A percentile compares a stretch with the other conserved stretches of the same genome.
Evolutionary conservation across 37 sponge, comb jelly and placozoan species (phyloP).

Genomic region (Beroe forskalii): DNA sequence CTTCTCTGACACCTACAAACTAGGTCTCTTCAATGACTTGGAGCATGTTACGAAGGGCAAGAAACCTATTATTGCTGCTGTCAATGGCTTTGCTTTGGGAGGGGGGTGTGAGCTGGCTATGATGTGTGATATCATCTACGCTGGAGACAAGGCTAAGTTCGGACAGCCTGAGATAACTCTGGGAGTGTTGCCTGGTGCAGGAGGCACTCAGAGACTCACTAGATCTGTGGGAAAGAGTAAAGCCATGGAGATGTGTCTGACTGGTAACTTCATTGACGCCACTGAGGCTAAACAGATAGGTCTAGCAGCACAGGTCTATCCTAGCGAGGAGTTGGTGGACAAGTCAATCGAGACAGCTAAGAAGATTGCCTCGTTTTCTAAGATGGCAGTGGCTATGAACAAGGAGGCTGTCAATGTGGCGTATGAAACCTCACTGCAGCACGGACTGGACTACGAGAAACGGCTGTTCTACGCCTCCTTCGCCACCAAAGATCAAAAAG

Average conservation of each 20-base stretch:
- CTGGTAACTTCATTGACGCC: slow-evolving; percentile 79
- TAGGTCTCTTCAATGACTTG: slow-evolving; percentile 75
- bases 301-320: slow-evolving; percentile 89
- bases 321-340: slow-evolving; percentile 79
- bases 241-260: slow-evolving; percentile 98
- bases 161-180: slow-evolving; percentile 97
- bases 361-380: slow-evolving; percentile 77
- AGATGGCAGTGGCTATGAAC: slow-evolving; percentile 81
- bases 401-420: slow-evolving; percentile 90
- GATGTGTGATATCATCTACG: slow-evolving; percentile 99
- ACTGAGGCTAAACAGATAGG: slow-evolving; percentile 88
- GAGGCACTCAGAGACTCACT: slow-evolving; percentile 90
- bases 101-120: slow-evolving; percentile 99
- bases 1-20: slow-evolving; percentile 67
- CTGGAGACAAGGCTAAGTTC: slow-evolving; percentile 93
- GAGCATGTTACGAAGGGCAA: slow-evolving; percentile 64
- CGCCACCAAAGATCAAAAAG: slow-evolving; percentile 86
- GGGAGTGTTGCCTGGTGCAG: slow-evolving; percentile 94
- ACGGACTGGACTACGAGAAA: slow-evolving; percentile 86
- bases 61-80: slow-evolving; percentile 95
- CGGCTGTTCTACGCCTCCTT: slow-evolving; percentile 88
- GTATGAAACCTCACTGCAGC: slow-evolving; percentile 75
- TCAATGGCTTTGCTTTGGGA: slow-evolving; percentile 95
- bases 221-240: slow-evolving; percentile 93
- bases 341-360: slow-evolving; percentile 84